Evolutionary conservation across 2,113 vertebrate species (phyloP).

Genomic region (Phalacrocorax brasilianus): DNA sequence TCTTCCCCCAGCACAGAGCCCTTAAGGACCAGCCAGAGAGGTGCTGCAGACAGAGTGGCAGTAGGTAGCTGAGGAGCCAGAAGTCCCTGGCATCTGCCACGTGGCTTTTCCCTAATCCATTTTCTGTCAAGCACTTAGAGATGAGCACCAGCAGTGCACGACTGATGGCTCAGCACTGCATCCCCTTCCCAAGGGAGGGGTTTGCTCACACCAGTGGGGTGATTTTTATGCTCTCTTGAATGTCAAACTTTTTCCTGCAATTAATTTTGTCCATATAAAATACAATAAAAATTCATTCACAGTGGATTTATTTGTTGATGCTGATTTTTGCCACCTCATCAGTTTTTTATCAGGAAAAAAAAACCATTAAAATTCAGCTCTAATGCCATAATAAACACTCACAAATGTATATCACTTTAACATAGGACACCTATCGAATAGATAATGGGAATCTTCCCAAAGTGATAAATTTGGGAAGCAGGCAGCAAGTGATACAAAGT

Average conservation of each 20-base stretch:
- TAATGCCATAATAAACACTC: neutral
- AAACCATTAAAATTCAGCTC: neutral
- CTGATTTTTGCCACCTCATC: neutral
- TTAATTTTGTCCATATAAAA: neutral
- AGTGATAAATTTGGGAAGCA: neutral
- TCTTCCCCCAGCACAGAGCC: neutral
- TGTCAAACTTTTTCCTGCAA: neutral
- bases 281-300: neutral
- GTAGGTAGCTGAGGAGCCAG: neutral
- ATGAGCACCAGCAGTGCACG: neutral
- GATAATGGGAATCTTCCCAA: neutral
- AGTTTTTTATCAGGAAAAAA: neutral
- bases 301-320: neutral
- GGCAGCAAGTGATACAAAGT: neutral
- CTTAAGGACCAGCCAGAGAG: neutral
- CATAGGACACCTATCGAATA: neutral
- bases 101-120: neutral
- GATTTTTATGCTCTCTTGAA: neutral
- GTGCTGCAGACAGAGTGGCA: neutral
- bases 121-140: neutral
- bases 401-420: neutral
- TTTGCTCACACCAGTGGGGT: neutral
- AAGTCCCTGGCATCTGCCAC: neutral
- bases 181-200: neutral
- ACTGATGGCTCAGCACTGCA: neutral